These are phyloP conservation scores for Danaus chrysippus DNA, from an alignment of 2,888 invertebrate species.

Conservation along the genomic window DNA sequence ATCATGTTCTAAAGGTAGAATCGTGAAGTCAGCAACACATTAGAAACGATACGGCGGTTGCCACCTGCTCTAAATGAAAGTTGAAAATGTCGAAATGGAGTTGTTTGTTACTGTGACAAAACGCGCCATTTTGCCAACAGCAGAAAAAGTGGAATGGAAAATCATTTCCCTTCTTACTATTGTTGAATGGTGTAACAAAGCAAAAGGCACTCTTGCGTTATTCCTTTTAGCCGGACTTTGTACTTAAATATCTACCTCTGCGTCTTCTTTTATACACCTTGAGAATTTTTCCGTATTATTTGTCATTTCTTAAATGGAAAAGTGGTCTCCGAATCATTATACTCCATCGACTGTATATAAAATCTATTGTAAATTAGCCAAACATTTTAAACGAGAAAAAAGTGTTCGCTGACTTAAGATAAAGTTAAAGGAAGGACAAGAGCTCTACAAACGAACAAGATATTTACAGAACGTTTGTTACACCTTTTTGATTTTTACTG, in stretches of 20 bases:
- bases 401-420: background rate
- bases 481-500: slow-evolving; percentile 11
- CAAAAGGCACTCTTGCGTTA: slow-evolving; percentile 55
- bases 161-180: slow-evolving; percentile 55
- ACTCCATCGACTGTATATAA: slow-evolving; percentile 24
- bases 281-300: slow-evolving; percentile 27
- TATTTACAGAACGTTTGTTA: slow-evolving; percentile 10
- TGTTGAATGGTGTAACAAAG: slow-evolving; percentile 57
- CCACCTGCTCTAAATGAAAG: slow-evolving; percentile 38
- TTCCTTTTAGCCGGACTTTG: slow-evolving; percentile 62
- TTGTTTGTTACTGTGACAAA: slow-evolving; percentile 37
- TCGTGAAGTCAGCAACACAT: slow-evolving; percentile 33
- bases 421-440: background rate
- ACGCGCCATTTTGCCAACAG: slow-evolving; percentile 35
- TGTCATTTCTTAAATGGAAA: slow-evolving; percentile 23
- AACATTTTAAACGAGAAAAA: background rate
- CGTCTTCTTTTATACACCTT: slow-evolving; percentile 33
- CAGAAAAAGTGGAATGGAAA: slow-evolving; percentile 53
- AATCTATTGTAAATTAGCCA: slow-evolving; percentile 22
- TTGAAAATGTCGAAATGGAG: slow-evolving; percentile 36
- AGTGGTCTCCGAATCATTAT: slow-evolving; percentile 22
- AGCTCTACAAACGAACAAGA: slow-evolving; percentile 14
- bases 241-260: slow-evolving; percentile 40
- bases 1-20: slow-evolving; percentile 32
- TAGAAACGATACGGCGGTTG: slow-evolving; percentile 34